Evolutionary conservation across 2,797 vertebrate species (phyloP).

Genomic region (Crenuchus spilurus): DNA sequence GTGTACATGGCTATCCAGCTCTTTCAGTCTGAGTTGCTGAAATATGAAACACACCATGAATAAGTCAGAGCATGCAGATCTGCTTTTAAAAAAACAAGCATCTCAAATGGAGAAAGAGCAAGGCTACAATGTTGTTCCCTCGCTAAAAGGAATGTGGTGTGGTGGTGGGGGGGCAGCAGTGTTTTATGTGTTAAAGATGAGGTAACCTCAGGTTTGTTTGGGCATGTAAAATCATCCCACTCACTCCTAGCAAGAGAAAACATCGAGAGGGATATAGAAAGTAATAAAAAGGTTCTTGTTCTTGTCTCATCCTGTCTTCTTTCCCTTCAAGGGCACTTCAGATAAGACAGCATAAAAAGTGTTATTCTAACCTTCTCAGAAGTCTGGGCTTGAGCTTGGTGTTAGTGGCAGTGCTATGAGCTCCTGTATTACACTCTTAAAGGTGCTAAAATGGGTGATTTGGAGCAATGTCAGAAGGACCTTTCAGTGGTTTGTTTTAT

Average conservation of each 20-base stretch:
- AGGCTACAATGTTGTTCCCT: neutral
- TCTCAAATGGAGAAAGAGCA: conserved; percentile 27
- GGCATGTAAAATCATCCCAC: conserved; percentile 30
- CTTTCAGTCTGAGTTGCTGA: conserved; percentile 33
- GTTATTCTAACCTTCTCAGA: conserved; percentile 44
- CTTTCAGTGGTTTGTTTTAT: no score
- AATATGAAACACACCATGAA: conserved; percentile 52
- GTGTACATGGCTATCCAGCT: conserved; percentile 12
- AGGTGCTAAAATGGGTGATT: conserved; percentile 7
- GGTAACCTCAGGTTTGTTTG: conserved; percentile 16
- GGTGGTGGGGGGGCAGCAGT: neutral
- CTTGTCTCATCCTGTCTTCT: conserved; percentile 23
- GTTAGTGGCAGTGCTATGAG: conserved; percentile 51
- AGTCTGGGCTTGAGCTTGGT: conserved; percentile 47
- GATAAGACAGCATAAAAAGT: conserved; percentile 54
- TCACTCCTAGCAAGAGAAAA: conserved; percentile 14
- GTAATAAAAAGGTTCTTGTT: conserved; percentile 34
- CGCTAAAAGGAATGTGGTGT: conserved; percentile 20
- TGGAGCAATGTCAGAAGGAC: neutral
- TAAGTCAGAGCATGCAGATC: conserved; percentile 46
- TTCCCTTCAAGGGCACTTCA: conserved; percentile 50
- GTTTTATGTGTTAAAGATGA: conserved; percentile 18
- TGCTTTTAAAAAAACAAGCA: conserved; percentile 53
- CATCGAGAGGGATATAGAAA: conserved; percentile 25
- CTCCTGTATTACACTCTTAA: neutral